Evolutionary conservation across 2,113 vertebrate species (phyloP).

Genomic region (Phasianus colchicus): DNA sequence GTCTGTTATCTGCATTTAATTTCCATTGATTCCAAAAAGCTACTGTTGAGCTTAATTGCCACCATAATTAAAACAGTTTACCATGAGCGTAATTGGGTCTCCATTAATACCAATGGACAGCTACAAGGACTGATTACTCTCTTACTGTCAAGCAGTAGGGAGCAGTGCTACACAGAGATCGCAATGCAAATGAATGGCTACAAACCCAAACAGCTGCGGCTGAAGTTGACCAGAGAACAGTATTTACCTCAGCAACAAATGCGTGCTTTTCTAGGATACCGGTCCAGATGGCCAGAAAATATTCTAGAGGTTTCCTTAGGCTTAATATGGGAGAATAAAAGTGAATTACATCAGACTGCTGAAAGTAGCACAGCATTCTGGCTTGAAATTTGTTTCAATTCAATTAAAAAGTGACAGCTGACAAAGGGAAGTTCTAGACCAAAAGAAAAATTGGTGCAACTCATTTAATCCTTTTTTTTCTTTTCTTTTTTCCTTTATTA

Average conservation of each 20-base stretch:
- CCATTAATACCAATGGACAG: neutral
- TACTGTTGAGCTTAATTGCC: constrained; percentile 11
- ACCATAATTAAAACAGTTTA: neutral
- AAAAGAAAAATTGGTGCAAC: neutral
- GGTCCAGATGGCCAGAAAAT: neutral
- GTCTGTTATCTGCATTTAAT: constrained; percentile 47
- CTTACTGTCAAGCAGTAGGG: neutral
- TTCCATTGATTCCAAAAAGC: constrained; percentile 64
- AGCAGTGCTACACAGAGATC: neutral
- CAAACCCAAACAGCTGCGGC: constrained; percentile 33
- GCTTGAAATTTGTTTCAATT: neutral
- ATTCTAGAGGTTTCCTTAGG: neutral
- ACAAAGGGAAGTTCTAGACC: neutral
- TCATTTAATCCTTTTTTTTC: neutral
- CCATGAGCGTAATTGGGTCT: neutral
- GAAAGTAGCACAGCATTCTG: neutral
- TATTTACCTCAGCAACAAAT: neutral
- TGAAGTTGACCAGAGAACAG: neutral
- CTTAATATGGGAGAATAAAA: neutral
- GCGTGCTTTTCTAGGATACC: neutral
- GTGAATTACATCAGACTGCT: neutral
- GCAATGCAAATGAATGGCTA: constrained; percentile 16
- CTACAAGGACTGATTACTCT: neutral
- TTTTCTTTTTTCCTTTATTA: neutral
- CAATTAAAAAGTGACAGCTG: neutral